Conservation (phyloP, 2,797 vertebrate genomes). For the Gila robusta region DNA sequence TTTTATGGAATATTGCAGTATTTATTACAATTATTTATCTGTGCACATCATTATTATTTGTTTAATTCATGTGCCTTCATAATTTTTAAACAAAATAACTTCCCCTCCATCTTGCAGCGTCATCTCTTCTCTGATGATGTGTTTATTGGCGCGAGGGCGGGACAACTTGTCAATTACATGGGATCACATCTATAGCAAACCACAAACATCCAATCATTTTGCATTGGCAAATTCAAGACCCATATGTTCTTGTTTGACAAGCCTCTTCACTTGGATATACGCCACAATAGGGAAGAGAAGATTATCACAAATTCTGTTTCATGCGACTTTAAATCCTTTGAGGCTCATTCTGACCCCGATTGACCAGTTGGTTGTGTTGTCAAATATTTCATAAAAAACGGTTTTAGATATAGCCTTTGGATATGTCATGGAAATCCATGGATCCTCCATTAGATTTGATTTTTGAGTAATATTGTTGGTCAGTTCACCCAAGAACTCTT, state of each 20-base stretch:
- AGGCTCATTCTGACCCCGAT: neutral
- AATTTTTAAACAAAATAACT: neutral
- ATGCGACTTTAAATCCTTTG: neutral
- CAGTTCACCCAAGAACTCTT: neutral
- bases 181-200: neutral
- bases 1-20: neutral
- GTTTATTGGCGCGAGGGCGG: too few species aligned
- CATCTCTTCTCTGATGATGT: neutral
- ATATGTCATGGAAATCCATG: neutral
- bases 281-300: neutral
- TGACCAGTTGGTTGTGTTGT: neutral
- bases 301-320: neutral
- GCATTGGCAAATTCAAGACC: neutral
- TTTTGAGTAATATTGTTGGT: neutral
- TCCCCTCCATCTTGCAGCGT: neutral
- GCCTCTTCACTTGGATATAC: neutral
- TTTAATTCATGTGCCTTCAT: neutral
- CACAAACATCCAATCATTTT: neutral
- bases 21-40: too few species aligned
- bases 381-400: neutral
- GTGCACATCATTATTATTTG: too few species aligned
- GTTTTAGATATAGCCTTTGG: neutral
- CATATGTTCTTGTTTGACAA: neutral
- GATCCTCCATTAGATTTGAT: neutral
- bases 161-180: neutral